Evolutionary conservation across 2,797 vertebrate genomes (phyloP).

Genomic region (Molossus molossus): DNA sequence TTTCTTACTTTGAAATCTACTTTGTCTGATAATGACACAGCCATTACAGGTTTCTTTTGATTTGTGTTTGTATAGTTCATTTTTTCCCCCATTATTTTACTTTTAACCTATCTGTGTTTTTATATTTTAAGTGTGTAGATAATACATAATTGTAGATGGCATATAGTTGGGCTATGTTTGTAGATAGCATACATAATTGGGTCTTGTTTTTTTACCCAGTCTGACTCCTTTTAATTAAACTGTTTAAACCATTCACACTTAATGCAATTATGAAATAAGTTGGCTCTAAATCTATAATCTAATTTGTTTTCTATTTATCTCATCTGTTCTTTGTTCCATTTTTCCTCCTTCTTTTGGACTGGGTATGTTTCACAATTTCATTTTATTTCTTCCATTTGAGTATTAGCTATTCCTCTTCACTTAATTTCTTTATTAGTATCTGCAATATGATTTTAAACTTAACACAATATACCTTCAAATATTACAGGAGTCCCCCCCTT

Average conservation of each 20-base stretch:
- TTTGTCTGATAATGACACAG: neutral
- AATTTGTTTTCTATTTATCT: neutral
- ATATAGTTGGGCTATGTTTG: neutral
- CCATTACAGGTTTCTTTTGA: neutral
- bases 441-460: conserved; percentile 47
- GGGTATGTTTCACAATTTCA: neutral
- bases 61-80: neutral
- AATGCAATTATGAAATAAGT: neutral
- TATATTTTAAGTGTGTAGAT: neutral
- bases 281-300: neutral
- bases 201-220: neutral
- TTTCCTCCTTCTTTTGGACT: neutral
- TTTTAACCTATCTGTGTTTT: neutral
- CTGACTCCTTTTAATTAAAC: neutral
- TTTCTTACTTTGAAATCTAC: conserved; percentile 49
- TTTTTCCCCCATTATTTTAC: neutral
- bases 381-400: neutral
- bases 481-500: neutral
- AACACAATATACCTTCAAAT: neutral
- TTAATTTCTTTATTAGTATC: conserved; percentile 33
- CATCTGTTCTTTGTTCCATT: neutral
- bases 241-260: conserved; percentile 27
- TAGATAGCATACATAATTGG: neutral
- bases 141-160: neutral
- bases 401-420: neutral